A percentile compares a stretch with the other conserved stretches of the same genome.
Conservation (phyloP, 2,113 vertebrate genomes). For the Xenopus laevis region DNA sequence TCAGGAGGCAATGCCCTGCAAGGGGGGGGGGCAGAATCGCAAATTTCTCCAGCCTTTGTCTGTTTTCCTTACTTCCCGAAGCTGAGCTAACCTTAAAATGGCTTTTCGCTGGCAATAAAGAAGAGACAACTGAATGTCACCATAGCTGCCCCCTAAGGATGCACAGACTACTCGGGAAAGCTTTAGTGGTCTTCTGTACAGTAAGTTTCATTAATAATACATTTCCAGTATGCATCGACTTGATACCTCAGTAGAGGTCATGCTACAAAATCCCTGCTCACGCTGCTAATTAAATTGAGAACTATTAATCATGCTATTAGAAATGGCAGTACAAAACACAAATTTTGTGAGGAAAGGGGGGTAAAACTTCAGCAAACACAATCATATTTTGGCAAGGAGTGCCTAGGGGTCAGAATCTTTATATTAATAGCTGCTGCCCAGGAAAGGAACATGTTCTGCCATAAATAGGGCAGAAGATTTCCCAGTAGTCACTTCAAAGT, state of each 20-base stretch:
- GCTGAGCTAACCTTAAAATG: not conserved
- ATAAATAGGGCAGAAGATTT: not conserved
- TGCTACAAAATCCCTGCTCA: not conserved
- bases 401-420: not conserved
- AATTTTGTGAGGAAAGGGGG: not conserved
- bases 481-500: not conserved
- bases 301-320: constrained; percentile 4
- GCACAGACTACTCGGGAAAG: not conserved
- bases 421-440: not conserved
- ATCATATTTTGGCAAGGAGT: not conserved
- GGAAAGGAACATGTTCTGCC: not conserved
- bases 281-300: constrained; percentile 4
- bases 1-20: too few relatives aligned
- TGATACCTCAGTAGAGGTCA: constrained; percentile 1
- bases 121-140: not conserved
- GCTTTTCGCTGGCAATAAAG: not conserved
- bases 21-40: too few relatives aligned
- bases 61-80: not conserved
- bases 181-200: not conserved
- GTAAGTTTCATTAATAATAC: not conserved
- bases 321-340: not conserved
- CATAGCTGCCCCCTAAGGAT: not conserved
- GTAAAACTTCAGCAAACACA: constrained; percentile 2
- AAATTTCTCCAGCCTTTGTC: too few relatives aligned
- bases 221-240: not conserved